phyloP scores from a whole-genome alignment of 2,797 vertebrate genomes.

The Serranus cabrilla region DNA sequence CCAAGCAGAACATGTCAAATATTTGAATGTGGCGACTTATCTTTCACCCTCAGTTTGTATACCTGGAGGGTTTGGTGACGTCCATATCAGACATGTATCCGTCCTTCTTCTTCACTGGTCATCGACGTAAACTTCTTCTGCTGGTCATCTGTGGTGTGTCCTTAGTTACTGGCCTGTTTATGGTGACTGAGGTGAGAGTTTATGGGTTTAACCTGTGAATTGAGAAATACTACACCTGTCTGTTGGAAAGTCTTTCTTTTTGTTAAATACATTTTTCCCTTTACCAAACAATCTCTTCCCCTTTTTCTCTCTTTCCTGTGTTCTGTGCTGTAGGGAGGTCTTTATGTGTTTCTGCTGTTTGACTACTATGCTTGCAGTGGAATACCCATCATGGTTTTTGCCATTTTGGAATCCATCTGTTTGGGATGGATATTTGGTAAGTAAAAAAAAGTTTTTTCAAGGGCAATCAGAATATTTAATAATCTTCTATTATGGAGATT shows the following conservation, averaged over 20 bases:
- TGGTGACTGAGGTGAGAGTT: conserved; percentile 78
- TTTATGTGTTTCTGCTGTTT: conserved; percentile 52
- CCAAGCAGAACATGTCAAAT: no score
- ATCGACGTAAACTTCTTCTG: conserved; percentile 89
- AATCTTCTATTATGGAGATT: no score
- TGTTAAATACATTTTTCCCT: no score
- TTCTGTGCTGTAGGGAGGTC: conserved; percentile 38
- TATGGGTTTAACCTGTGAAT: no score
- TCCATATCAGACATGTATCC: conserved; percentile 91
- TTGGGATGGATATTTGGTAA: conserved; percentile 53
- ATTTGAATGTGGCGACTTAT: no score
- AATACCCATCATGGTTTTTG: conserved; percentile 22
- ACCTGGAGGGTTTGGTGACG: conserved; percentile 90
- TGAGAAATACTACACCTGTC: no score
- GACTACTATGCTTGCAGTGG: conserved; percentile 80
- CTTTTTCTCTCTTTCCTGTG: no score
- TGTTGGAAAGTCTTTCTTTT: no score
- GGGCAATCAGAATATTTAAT: no score
- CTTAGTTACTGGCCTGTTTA: conserved; percentile 87
- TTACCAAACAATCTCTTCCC: no score
- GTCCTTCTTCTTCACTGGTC: conserved; percentile 83
- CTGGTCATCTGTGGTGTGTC: conserved; percentile 67
- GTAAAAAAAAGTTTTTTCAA: neutral
- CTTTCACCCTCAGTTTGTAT: conserved; percentile 65
- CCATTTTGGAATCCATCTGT: conserved; percentile 37